These are phyloP conservation scores for Epinephelus coioides DNA, from an alignment of 2,797 vertebrate genomes.

Conservation along the genomic window DNA sequence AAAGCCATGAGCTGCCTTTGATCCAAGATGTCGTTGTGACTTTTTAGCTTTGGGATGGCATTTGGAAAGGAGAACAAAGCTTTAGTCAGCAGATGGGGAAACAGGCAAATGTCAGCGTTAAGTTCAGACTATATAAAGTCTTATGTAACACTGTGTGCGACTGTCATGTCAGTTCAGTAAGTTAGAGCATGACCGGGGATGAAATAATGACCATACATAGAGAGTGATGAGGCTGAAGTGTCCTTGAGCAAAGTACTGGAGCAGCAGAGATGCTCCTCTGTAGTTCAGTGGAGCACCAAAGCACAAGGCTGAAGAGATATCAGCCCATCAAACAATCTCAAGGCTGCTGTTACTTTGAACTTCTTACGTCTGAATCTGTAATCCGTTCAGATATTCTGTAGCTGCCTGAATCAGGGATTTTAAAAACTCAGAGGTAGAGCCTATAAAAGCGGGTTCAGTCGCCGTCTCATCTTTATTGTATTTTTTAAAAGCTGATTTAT, in stretches of 20 bases:
- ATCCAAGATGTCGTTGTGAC: conserved; percentile 49
- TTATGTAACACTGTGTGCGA: conserved; percentile 46
- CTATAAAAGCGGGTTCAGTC: conserved; percentile 26
- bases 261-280: background rate
- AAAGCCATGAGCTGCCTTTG: conserved; percentile 46
- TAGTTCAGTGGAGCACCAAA: conserved; percentile 3
- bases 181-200: conserved; percentile 27
- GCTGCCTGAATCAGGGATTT: conserved; percentile 18
- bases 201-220: conserved; percentile 50
- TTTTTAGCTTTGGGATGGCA: conserved; percentile 50
- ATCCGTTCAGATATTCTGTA: conserved; percentile 1
- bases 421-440: background rate
- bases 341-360: background rate
- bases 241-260: conserved; percentile 34
- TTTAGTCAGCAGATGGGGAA: conserved; percentile 37
- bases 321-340: conserved; percentile 13
- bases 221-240: conserved; percentile 19
- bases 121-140: conserved; percentile 13
- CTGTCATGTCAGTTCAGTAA: conserved; percentile 26
- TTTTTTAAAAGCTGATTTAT: conserved; percentile 55
- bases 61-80: conserved; percentile 58
- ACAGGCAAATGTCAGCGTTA: conserved; percentile 55
- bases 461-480: conserved; percentile 36
- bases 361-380: background rate
- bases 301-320: conserved; percentile 10